phyloP scores from a whole-genome alignment of 2,797 vertebrate genomes.

The Rhabdophis nuchalis region DNA sequence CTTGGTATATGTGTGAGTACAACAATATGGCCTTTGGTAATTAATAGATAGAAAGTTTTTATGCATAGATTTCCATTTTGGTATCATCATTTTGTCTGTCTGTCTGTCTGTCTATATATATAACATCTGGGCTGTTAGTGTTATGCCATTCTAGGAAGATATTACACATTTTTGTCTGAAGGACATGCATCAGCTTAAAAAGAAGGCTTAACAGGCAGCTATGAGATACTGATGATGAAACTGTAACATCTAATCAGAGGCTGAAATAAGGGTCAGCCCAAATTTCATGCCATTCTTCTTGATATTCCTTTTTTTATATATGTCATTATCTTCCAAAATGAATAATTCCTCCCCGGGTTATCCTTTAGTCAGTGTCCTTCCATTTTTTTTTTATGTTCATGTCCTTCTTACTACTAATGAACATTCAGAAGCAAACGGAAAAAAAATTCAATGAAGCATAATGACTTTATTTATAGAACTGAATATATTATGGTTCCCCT shows the following conservation, averaged over 20 bases:
- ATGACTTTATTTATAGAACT: slow-evolving; percentile 41
- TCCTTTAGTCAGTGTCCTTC: slow-evolving; percentile 20
- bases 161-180: background rate
- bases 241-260: background rate
- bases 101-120: background rate
- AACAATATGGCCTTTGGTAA: background rate
- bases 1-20: background rate
- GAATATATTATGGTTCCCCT: slow-evolving; percentile 32
- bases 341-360: slow-evolving; percentile 32
- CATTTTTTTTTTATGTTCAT: background rate
- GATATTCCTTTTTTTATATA: background rate
- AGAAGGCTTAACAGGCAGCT: background rate
- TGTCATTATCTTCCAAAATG: background rate
- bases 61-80: background rate
- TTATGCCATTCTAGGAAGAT: background rate
- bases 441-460: slow-evolving; percentile 36
- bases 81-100: background rate
- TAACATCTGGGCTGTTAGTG: background rate
- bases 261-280: slow-evolving; percentile 2
- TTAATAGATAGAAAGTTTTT: background rate
- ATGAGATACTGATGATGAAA: background rate
- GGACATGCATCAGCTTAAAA: background rate
- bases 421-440: slow-evolving; percentile 21
- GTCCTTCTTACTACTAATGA: slow-evolving; percentile 23
- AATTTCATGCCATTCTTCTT: slow-evolving; percentile 6